Conservation (phyloP, 2,113 vertebrate species). For the Hassar affinis region DNA sequence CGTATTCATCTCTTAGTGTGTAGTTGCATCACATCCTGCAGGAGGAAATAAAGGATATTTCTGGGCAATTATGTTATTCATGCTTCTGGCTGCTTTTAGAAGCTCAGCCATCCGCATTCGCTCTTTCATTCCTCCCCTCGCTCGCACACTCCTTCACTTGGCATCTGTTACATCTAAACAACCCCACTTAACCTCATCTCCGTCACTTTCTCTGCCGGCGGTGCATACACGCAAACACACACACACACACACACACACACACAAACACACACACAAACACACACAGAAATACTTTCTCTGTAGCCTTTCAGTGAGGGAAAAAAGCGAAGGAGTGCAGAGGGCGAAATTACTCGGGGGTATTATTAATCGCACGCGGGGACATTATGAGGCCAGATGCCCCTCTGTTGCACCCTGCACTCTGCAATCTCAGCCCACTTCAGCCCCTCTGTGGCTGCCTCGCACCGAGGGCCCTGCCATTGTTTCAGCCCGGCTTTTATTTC, state of each 20-base stretch:
- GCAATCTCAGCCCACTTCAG: constrained; percentile 79
- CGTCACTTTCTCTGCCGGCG: constrained; percentile 71
- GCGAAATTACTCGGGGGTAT: constrained; percentile 54
- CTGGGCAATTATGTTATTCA: constrained; percentile 54
- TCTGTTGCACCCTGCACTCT: constrained; percentile 73
- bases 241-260: constrained; percentile 29
- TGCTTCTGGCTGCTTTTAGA: constrained; percentile 43
- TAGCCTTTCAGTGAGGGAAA: constrained; percentile 43
- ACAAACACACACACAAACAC: constrained; percentile 36
- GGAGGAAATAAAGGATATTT: constrained; percentile 31
- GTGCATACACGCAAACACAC: constrained; percentile 58
- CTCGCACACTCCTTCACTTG: constrained; percentile 58
- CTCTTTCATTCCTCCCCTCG: constrained; percentile 37
- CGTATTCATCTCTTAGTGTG: neutral
- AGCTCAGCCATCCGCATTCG: constrained; percentile 23
- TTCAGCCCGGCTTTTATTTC: constrained; percentile 70
- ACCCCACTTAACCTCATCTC: constrained; percentile 79
- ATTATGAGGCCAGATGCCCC: constrained; percentile 67
- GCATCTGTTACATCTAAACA: constrained; percentile 75
- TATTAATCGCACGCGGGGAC: constrained; percentile 57
- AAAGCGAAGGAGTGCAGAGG: constrained; percentile 43
- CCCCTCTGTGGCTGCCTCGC: constrained; percentile 64
- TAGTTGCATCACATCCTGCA: neutral
- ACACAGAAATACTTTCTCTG: constrained; percentile 36
- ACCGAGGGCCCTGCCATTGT: constrained; percentile 64